phyloP scores from a whole-genome alignment of 2,888 invertebrate genomes.

The Ormyrus pomaceus region DNA sequence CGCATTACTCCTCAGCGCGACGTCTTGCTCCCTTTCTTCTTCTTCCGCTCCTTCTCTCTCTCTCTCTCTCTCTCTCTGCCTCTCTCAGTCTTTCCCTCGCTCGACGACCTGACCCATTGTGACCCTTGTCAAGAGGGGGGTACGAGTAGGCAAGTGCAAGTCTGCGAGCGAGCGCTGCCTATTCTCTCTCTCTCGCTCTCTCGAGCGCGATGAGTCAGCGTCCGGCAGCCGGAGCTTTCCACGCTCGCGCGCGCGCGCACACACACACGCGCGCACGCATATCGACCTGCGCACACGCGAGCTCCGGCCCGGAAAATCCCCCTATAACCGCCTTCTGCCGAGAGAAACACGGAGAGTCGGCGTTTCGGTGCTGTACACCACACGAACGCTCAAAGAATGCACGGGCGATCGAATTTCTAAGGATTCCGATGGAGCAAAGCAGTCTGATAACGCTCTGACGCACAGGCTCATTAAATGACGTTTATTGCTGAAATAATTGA shows the following conservation, averaged over 20 bases:
- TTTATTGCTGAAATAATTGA: no score
- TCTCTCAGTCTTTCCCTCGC: slow-evolving; percentile 12
- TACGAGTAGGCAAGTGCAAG: slow-evolving; percentile 50
- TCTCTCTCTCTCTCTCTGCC: background rate
- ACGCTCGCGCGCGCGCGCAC: slow-evolving; percentile 36
- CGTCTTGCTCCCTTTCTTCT: slow-evolving; percentile 26
- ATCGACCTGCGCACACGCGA: slow-evolving; percentile 48
- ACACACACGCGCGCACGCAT: slow-evolving; percentile 39
- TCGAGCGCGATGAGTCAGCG: slow-evolving; percentile 48
- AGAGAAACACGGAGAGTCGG: background rate
- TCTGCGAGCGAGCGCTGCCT: background rate
- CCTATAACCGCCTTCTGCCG: no score
- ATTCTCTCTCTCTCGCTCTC: slow-evolving; percentile 19
- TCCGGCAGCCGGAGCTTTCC: slow-evolving; percentile 10
- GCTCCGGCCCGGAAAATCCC: slow-evolving; percentile 37
- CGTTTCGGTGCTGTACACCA: no score
- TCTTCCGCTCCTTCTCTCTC: background rate
- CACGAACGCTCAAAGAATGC: no score
- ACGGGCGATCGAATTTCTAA: no score
- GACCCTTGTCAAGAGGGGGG: slow-evolving; percentile 35
- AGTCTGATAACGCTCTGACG: no score
- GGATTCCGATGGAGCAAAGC: no score
- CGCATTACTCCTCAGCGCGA: slow-evolving; percentile 36
- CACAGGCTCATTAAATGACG: no score
- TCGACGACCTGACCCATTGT: slow-evolving; percentile 52